Evolutionary conservation across 2,888 invertebrate genomes (phyloP).

Genomic region (Coremacera marginata): DNA sequence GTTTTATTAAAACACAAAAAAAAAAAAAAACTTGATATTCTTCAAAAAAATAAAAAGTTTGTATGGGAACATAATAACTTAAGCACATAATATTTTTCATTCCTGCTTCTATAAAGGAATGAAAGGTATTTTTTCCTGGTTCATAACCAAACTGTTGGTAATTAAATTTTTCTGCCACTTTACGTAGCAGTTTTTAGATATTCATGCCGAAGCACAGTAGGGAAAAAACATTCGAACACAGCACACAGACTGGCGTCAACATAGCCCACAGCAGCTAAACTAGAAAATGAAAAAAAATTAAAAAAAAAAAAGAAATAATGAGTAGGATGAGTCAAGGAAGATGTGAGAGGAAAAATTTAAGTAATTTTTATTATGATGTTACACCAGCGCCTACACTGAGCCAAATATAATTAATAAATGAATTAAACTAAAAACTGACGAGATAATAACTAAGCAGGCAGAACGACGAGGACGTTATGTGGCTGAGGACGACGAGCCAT

Average conservation of each 20-base stretch:
- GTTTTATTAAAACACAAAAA: too few relatives aligned
- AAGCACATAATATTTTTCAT: too few relatives aligned
- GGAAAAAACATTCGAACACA: not conserved
- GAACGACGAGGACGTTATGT: not conserved
- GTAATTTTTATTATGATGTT: slow-evolving; percentile 29
- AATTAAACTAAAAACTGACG: slow-evolving; percentile 6
- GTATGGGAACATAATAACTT: too few relatives aligned
- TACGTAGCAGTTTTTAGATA: not conserved
- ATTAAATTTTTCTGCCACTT: slow-evolving; percentile 6
- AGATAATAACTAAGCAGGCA: not conserved
- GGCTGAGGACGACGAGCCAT: not conserved
- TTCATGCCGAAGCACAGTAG: not conserved
- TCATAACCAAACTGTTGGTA: not conserved
- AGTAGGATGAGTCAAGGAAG: not conserved
- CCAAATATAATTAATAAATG: slow-evolving; percentile 20
- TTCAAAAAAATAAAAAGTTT: too few relatives aligned
- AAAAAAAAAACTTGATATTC: too few relatives aligned
- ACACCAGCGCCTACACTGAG: slow-evolving; percentile 20
- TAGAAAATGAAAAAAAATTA: not conserved
- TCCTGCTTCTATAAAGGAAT: too few relatives aligned
- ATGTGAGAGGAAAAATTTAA: not conserved
- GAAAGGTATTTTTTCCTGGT: not conserved
- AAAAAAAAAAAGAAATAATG: not conserved
- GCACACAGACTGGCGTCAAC: not conserved
- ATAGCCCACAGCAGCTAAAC: not conserved